Evolutionary conservation across 2,797 vertebrate genomes (phyloP).

Genomic region (Acridotheres tristis): DNA sequence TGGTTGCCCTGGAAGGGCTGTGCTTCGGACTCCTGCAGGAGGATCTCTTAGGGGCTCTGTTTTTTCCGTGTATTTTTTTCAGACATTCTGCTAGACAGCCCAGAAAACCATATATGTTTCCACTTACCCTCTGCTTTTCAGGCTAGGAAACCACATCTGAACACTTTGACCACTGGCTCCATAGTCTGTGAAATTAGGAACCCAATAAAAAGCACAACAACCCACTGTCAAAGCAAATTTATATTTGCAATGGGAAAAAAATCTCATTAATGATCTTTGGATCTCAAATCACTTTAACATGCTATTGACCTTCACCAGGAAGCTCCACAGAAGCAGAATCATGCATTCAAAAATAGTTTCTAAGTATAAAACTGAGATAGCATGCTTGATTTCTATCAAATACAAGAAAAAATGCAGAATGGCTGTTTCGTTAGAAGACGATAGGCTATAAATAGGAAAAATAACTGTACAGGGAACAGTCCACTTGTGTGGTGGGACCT

Average conservation of each 20-base stretch:
- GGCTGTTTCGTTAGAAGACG: background rate
- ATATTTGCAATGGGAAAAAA: background rate
- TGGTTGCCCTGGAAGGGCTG: background rate
- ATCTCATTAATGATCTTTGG: background rate
- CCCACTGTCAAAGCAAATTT: background rate
- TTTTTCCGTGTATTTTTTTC: background rate
- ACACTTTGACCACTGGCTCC: background rate
- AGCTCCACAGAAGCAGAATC: background rate
- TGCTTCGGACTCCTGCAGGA: background rate
- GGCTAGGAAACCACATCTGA: background rate
- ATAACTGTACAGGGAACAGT: background rate
- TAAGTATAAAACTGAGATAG: background rate
- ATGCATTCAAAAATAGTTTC: background rate
- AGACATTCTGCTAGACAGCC: background rate
- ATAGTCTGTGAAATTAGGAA: background rate
- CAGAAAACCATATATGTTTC: background rate
- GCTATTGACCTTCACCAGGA: background rate
- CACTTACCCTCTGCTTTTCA: background rate
- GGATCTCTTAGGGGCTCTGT: background rate
- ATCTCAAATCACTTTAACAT: background rate
- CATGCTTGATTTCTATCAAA: background rate
- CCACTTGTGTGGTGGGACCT: background rate
- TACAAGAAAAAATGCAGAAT: background rate
- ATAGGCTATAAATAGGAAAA: background rate
- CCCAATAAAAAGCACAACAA: background rate